These are phyloP conservation scores for Hephaestus fuliginosus DNA, from an alignment of 2,797 vertebrate genomes.

Conservation along the genomic window DNA sequence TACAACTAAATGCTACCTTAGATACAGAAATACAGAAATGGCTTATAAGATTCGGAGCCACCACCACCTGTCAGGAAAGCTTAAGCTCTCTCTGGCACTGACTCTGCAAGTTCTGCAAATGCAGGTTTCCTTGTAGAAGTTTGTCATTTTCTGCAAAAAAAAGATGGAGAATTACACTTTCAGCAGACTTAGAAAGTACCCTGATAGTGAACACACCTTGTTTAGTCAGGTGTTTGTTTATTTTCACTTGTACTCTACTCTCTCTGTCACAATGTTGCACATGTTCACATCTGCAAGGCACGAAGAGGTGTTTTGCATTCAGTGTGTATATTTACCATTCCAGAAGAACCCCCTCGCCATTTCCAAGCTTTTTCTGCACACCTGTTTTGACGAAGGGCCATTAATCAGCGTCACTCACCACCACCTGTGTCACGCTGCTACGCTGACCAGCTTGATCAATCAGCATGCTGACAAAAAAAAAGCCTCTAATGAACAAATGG, in stretches of 20 bases:
- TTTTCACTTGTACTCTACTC: background rate
- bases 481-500: conserved; percentile 60
- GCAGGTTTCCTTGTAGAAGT: background rate
- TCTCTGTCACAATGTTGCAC: background rate
- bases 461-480: conserved; percentile 50
- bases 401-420: conserved; percentile 75
- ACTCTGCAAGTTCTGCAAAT: conserved; percentile 16
- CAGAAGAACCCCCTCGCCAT: conserved; percentile 11
- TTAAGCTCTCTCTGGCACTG: background rate
- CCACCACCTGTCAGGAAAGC: conserved; percentile 1
- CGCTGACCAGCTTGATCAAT: conserved; percentile 71
- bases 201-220: background rate
- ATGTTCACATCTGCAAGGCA: conserved; percentile 36
- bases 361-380: conserved; percentile 57
- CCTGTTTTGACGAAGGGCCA: conserved; percentile 72
- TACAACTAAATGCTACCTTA: background rate
- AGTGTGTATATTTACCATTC: conserved; percentile 43
- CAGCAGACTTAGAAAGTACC: background rate
- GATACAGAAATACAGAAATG: background rate
- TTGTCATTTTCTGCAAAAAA: background rate
- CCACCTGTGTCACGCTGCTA: conserved; percentile 74
- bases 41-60: background rate
- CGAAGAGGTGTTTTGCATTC: background rate
- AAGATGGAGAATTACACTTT: background rate
- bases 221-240: conserved; percentile 5